Percentiles rank a stretch among this genome's conserved stretches.
phyloP scores from a whole-genome alignment of 2,888 invertebrate species.

The Macroteleia sp. region DNA sequence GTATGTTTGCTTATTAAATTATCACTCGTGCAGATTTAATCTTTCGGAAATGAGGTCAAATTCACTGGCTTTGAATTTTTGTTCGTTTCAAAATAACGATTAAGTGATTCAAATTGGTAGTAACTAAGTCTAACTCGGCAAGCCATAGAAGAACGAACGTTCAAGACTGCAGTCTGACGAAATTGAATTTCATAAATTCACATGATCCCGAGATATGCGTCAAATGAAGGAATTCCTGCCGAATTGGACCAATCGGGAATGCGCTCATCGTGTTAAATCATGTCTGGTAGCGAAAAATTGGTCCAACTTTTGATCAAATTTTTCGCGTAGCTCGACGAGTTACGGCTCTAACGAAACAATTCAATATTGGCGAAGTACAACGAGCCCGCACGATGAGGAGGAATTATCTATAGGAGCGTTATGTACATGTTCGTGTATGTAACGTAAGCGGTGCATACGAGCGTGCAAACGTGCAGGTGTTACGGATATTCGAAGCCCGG shows the following conservation, averaged over 20 bases:
- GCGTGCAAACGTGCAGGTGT: slow-evolving; percentile 54
- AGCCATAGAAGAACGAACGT: neutral
- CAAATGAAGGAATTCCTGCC: slow-evolving; percentile 18
- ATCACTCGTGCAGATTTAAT: no score
- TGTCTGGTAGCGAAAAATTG: slow-evolving; percentile 21
- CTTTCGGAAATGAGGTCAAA: no score
- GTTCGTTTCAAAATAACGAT: no score
- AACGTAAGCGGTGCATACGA: slow-evolving; percentile 28
- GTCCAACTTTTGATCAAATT: slow-evolving; percentile 41
- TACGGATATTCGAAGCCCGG: slow-evolving; percentile 60
- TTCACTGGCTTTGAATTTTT: no score
- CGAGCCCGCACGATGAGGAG: slow-evolving; percentile 18
- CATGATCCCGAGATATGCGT: neutral
- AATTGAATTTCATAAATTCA: slow-evolving; percentile 24
- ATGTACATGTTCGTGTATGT: slow-evolving; percentile 16
- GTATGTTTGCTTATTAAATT: no score
- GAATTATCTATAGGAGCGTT: slow-evolving; percentile 33
- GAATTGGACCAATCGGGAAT: slow-evolving; percentile 6
- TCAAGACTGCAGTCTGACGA: neutral
- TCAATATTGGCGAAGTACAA: slow-evolving; percentile 32
- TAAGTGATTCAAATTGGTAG: no score
- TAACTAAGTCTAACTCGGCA: no score
- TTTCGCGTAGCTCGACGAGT: slow-evolving; percentile 21
- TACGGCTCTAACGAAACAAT: slow-evolving; percentile 38
- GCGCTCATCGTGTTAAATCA: slow-evolving; percentile 14